A percentile compares a stretch with the other conserved stretches of the same genome.
phyloP scores from a whole-genome alignment of 2,888 invertebrate species.

The Nomada ruficornis region DNA sequence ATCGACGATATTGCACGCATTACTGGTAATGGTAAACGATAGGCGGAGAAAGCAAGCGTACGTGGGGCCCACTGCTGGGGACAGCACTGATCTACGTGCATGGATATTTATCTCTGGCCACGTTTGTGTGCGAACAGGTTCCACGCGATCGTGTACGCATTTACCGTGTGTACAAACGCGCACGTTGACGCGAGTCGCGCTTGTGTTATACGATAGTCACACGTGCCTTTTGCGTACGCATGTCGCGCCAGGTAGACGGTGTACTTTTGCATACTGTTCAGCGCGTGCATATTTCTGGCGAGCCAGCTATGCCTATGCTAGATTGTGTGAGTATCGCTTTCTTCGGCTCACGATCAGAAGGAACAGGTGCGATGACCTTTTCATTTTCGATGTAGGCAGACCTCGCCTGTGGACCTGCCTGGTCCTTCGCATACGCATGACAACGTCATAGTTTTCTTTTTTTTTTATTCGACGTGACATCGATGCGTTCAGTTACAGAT shows the following conservation, averaged over 20 bases:
- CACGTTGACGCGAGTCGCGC: neutral
- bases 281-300: conserved; percentile 1
- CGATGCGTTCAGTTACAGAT: neutral
- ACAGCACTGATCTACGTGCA: neutral
- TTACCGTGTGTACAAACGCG: neutral
- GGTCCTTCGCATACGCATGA: neutral
- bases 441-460: neutral
- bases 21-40: no score
- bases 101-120: conserved; percentile 14
- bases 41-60: no score
- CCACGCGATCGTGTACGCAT: conserved; percentile 3
- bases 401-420: neutral
- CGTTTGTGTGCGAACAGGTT: conserved; percentile 30
- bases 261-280: conserved; percentile 22
- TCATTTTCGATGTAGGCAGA: neutral
- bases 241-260: conserved; percentile 15
- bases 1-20: no score
- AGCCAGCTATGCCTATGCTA: neutral
- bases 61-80: no score
- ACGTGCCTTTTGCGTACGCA: conserved; percentile 23
- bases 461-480: neutral
- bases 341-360: neutral
- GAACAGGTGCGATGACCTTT: neutral
- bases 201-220: conserved; percentile 16
- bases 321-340: conserved; percentile 4